Base-by-base conservation (phyloP, 2,888 invertebrate species). In the Cataglyphis rosenhaueri region DNA sequence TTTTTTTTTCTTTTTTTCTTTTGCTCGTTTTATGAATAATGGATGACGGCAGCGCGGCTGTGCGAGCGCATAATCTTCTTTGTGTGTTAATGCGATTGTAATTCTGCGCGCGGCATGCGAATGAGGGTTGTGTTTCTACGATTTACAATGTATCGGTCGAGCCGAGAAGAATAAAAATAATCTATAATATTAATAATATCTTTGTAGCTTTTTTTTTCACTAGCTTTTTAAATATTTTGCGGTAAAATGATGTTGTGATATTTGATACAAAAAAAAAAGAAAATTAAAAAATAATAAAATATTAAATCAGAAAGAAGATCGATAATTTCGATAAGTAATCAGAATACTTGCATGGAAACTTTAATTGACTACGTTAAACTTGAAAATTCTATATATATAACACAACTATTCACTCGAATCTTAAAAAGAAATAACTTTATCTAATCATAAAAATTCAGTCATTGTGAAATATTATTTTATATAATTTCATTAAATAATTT, bases 1-100 rank as follows among this genome's bases (percentile, higher is more conserved):
- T 35, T 35, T 35, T 32, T 15, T 12, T 41, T 41, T 41, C n/a
- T 48, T n/a, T 48, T 52, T 79, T 79, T 71, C 48, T 79, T 71
- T 79, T 59, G 59, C 71, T 71, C 71, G 78, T 71, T 79, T 71
- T 59, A 79, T 79, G 78, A 79, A 79, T 79, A 79, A 79, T 79
- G 78, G 78, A 79, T 79, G 78, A 76, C 55, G 55, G 9, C 66
- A n/a, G 48, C 48, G 64, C 64, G 35, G 12, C 64, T n/a, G 55
- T 71, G 78, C 76, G 76, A 78, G 57, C 76, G 70, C 59, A 71
- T 71, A 71, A 71, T 79, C 71, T 71, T 59, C 78, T 79, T 79
- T 79, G 78, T 79, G 78, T 79, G 78, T 79, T 79, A 79, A 79
- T 79, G 71, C 57, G 78, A 70, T 59, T 79, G 78, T 79, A 79